Percentiles rank a stretch among this genome's conserved stretches.
These are phyloP conservation scores for Pammene fasciana DNA, from an alignment of 2,888 invertebrate species.

Conservation along the genomic window DNA sequence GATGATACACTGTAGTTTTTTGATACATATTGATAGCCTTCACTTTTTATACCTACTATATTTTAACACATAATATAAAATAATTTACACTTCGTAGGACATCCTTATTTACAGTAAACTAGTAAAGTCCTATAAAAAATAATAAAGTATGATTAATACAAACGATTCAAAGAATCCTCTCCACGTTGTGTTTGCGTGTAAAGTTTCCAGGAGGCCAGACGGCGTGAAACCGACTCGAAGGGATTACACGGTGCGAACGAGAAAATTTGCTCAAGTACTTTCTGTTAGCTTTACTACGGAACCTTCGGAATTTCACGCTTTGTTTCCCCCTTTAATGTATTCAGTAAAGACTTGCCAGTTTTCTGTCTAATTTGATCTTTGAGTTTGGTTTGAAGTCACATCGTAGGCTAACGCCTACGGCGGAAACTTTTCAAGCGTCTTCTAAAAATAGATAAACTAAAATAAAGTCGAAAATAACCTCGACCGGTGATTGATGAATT, in stretches of 20 bases:
- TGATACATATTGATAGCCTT: too few relatives aligned
- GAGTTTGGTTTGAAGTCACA: constrained; percentile 33
- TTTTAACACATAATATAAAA: too few relatives aligned
- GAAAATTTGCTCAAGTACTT: constrained; percentile 55
- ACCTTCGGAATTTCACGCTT: constrained; percentile 42
- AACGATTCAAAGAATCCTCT: constrained; percentile 46
- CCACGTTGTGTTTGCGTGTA: constrained; percentile 52
- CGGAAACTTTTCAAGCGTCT: constrained; percentile 1
- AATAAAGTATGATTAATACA: constrained; percentile 35
- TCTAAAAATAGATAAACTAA: background rate
- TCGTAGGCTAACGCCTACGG: constrained; percentile 5
- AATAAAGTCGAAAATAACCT: background rate
- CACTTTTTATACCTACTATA: too few relatives aligned
- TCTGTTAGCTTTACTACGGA: constrained; percentile 41
- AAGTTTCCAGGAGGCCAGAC: constrained; percentile 58
- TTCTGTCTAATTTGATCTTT: constrained; percentile 41
- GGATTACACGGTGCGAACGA: constrained; percentile 64
- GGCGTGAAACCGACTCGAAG: constrained; percentile 58
- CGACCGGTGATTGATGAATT: background rate
- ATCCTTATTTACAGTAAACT: too few relatives aligned
- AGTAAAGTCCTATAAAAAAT: too few relatives aligned
- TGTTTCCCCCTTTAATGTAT: constrained; percentile 42
- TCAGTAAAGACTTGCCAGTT: constrained; percentile 42
- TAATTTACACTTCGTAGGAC: too few relatives aligned
- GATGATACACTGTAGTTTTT: too few relatives aligned